Evolutionary conservation across 2,113 vertebrate species (phyloP), one percentile per base, ranked within the genome.

Genomic region (Ia io): DNA sequence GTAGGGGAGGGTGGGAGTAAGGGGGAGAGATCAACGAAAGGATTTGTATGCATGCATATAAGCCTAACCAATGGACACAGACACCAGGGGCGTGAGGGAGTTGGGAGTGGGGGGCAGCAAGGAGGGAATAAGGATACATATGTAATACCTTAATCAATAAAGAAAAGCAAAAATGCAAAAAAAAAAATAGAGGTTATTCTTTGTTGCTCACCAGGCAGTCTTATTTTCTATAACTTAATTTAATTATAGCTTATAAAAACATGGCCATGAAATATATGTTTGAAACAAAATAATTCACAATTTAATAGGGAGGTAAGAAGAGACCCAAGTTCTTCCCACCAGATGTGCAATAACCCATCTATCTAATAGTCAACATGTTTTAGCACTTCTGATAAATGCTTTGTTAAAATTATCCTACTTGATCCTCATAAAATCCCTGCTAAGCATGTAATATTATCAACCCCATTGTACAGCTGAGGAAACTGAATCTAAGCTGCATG

Each of bases 351-450:
- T 90, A 3, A 20, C 6, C 5, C 92, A 4, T 40, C 28, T 17
- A 49, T 22, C 53, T 32, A 44, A 74, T 30, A 67, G 4, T 59
- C 63, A 82, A 85, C 2, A 42, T 37, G 51, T 84, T 90, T 86
- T 79, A 89, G 47, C 10, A 78, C 3, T 87, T 93, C 37, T 83
- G 40, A 11, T 90, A 95, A 97, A 69, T 79, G 9, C 9, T 78
- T 95, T 69, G 30, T 74, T 93, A 20, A 92, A 22, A 84, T 83
- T 69, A 53, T 79, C 9, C 17, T 23, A 91, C 9, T 78, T 82
- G 25, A 67, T 77, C 23, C 7, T 92, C 25, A 30, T 37, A 73
- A 73, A 95, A 71, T 9, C 6, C 12, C 1, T 76, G 6, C 51
- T 77, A 71, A 89, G 1, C 32, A 77, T 16, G 3, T 74, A 80